Evolutionary conservation across 2,113 vertebrate species (phyloP).

Genomic region (Sorex fumeus): DNA sequence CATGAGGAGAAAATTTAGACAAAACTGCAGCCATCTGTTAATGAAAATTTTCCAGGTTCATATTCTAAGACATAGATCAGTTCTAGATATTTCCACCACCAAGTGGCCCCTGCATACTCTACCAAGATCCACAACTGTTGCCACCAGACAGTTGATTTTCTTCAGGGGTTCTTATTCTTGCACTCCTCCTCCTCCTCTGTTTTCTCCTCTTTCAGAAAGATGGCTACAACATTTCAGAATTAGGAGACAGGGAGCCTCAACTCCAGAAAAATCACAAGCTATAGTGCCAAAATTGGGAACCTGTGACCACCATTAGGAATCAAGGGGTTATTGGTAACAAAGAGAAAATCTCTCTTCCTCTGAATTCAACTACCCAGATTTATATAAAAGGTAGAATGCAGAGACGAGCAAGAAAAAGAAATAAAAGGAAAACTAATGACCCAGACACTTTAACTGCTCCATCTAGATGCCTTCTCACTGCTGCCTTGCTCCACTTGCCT

Average conservation of each 20-base stretch:
- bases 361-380: background rate
- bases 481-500: background rate
- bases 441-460: background rate
- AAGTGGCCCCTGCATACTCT: background rate
- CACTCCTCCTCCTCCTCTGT: background rate
- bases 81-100: too few species aligned
- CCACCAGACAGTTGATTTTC: background rate
- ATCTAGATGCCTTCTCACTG: background rate
- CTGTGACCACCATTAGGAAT: background rate
- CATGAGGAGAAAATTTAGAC: slow-evolving; percentile 19
- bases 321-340: background rate
- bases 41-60: background rate
- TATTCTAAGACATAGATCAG: background rate
- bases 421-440: background rate
- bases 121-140: background rate
- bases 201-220: background rate
- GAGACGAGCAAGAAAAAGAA: background rate
- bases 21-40: background rate
- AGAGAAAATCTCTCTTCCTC: background rate
- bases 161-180: background rate
- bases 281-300: background rate
- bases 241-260: background rate
- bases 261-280: background rate
- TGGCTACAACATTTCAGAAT: background rate
- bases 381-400: background rate